Percentiles rank a stretch among this genome's conserved stretches.
phyloP scores from a whole-genome alignment of 2,888 invertebrate species.

The Chydorus sphaericus region DNA sequence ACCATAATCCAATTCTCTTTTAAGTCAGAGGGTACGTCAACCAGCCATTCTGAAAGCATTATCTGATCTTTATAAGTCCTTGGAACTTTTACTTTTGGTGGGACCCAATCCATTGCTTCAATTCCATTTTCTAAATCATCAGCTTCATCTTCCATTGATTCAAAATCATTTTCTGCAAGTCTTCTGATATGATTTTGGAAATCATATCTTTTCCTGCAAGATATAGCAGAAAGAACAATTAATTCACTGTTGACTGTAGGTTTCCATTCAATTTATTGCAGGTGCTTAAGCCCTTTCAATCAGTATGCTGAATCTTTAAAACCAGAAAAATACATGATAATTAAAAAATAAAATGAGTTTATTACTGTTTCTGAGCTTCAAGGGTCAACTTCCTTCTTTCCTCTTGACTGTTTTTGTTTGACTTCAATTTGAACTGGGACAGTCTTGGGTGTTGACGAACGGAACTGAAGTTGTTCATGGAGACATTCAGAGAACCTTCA shows the following conservation, averaged over 20 bases:
- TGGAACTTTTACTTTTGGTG: not conserved
- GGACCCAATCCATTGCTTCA: constrained; percentile 16
- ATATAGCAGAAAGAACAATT: not conserved
- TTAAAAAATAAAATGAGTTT: not conserved
- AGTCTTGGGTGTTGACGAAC: constrained; percentile 20
- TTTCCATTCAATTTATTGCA: too few relatives aligned
- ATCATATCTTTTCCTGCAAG: constrained; percentile 26
- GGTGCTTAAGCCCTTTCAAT: too few relatives aligned
- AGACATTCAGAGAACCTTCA: not conserved
- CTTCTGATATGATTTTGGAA: constrained; percentile 24
- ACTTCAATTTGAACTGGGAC: constrained; percentile 27
- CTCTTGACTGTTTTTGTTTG: constrained; percentile 32
- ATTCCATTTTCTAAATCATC: constrained; percentile 24
- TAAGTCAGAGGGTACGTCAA: constrained; percentile 66
- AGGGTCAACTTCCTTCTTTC: constrained; percentile 39
- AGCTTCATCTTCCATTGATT: constrained; percentile 36
- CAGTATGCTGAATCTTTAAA: not conserved
- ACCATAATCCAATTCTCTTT: constrained; percentile 52
- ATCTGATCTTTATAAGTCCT: constrained; percentile 35
- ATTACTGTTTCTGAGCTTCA: constrained; percentile 42
- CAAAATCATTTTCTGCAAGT: constrained; percentile 22
- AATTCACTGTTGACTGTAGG: too few relatives aligned
- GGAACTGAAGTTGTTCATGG: not conserved
- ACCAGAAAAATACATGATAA: not conserved
- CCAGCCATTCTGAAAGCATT: constrained; percentile 88